phyloP scores from a whole-genome alignment of 1,140 invertebrate species.

The Psix sp. region DNA sequence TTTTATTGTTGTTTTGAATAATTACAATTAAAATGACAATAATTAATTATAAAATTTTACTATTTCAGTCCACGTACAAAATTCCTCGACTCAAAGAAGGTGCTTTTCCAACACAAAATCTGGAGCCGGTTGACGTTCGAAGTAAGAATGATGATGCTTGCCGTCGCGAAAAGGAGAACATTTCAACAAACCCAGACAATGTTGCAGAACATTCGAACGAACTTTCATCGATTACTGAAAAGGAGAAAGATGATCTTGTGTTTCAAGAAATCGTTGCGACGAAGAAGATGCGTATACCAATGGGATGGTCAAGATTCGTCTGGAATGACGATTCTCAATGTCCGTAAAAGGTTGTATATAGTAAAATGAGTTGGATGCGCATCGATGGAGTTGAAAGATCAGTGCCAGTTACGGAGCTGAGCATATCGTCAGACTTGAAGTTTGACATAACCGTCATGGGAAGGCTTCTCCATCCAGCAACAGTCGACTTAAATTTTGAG shows the following conservation, averaged over 20 bases:
- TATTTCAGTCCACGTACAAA: too few species aligned
- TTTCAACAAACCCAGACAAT: too few species aligned
- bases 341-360: not conserved
- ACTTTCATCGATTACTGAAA: too few species aligned
- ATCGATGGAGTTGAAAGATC: conserved; percentile 3
- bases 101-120: too few species aligned
- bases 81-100: too few species aligned
- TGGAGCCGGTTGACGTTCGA: too few species aligned
- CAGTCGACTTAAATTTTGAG: conserved; percentile 1
- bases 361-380: not conserved
- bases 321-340: not conserved
- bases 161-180: too few species aligned
- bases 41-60: too few species aligned
- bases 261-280: not conserved
- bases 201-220: too few species aligned
- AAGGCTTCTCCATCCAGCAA: conserved; percentile 1
- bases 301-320: conserved; percentile 1
- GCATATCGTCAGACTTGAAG: not conserved
- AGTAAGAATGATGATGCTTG: too few species aligned
- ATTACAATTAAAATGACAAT: too few species aligned
- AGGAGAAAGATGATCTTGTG: not conserved
- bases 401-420: conserved; percentile 7
- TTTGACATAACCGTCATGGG: conserved; percentile 8
- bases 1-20: too few species aligned
- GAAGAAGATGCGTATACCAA: not conserved